Conservation (phyloP, 1,140 invertebrate species). For the Halictus rubicundus region DNA sequence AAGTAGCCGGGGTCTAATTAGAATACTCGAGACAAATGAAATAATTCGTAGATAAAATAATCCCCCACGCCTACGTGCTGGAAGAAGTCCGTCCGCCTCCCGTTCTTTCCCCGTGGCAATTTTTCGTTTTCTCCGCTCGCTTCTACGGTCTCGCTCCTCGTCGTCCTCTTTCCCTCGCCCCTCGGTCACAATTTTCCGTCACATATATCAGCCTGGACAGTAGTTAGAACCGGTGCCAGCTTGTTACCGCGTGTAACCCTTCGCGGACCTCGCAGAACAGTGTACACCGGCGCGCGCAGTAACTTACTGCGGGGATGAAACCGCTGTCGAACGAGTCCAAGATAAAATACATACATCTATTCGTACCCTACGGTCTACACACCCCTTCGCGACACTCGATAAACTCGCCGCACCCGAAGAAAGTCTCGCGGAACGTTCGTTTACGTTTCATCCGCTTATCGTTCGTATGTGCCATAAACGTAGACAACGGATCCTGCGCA, state of each 20-base stretch:
- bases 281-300: slow-evolving; percentile 31
- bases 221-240: slow-evolving; percentile 80
- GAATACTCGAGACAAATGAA: slow-evolving; percentile 72
- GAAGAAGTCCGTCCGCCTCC: slow-evolving; percentile 2
- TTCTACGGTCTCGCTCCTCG: slow-evolving; percentile 21
- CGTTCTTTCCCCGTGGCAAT: slow-evolving; percentile 15
- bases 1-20: slow-evolving; percentile 73
- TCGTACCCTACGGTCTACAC: no score
- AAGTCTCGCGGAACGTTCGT: no score
- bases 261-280: slow-evolving; percentile 39
- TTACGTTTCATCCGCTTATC: no score
- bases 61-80: slow-evolving; percentile 21
- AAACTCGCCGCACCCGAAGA: no score
- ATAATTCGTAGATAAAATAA: slow-evolving; percentile 77
- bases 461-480: no score
- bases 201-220: slow-evolving; percentile 78
- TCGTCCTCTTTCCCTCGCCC: slow-evolving; percentile 40
- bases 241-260: slow-evolving; percentile 75
- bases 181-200: slow-evolving; percentile 79
- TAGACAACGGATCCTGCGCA: not conserved
- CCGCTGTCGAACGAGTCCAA: slow-evolving; percentile 49
- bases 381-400: not conserved
- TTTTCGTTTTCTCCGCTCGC: slow-evolving; percentile 40
- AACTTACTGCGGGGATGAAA: slow-evolving; percentile 45
- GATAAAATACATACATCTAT: not conserved